Conservation (phyloP, 2,888 invertebrate species). For the Pycnomerus fuliginosus region DNA sequence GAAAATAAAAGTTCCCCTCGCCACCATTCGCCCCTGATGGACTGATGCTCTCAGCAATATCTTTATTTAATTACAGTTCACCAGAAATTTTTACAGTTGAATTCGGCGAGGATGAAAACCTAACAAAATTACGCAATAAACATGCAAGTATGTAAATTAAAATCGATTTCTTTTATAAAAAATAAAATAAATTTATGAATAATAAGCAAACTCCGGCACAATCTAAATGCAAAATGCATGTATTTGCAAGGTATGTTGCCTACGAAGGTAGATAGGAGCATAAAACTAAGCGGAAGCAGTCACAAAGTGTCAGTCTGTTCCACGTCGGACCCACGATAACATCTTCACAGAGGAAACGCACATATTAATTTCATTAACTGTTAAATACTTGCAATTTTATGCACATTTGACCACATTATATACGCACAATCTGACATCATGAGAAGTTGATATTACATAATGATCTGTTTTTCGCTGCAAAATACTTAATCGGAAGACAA, state of each 20-base stretch:
- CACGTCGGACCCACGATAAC: slow-evolving; percentile 27
- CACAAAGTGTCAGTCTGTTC: slow-evolving; percentile 31
- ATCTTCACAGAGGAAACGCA: slow-evolving; percentile 21
- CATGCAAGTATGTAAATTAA: slow-evolving; percentile 3
- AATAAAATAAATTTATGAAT: slow-evolving; percentile 12
- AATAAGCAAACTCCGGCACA: slow-evolving; percentile 11
- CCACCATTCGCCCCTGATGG: no score
- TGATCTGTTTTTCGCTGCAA: no score
- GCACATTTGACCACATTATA: no score
- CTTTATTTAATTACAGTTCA: no score
- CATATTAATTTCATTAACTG: slow-evolving; percentile 13
- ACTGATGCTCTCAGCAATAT: no score
- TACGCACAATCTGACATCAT: no score
- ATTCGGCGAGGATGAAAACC: no score
- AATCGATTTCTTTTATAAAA: slow-evolving; percentile 9
- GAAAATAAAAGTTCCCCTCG: no score
- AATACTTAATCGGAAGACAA: no score
- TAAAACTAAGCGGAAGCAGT: slow-evolving; percentile 31
- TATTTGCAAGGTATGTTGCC: slow-evolving; percentile 14
- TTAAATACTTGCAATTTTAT: no score
- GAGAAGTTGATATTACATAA: no score
- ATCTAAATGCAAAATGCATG: slow-evolving; percentile 21
- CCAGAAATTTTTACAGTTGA: no score
- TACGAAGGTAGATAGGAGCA: slow-evolving; percentile 15
- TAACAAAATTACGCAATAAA: slow-evolving; percentile 1